Evolutionary conservation across 37 sponge, comb jelly and placozoan species (phyloP).

Genomic region (Halisarca cf. caerulea): DNA sequence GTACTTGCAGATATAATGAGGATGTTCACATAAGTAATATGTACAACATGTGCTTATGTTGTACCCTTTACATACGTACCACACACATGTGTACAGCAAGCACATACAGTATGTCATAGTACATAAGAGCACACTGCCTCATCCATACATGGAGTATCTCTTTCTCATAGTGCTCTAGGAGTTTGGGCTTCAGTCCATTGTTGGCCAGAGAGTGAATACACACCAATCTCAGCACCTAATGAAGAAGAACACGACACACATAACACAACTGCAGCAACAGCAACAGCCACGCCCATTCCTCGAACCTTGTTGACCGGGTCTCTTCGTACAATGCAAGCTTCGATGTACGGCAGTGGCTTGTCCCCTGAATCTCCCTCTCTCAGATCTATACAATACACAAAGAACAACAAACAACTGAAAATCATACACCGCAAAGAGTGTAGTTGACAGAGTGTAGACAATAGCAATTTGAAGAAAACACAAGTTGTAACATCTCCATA

Average conservation of each 20-base stretch:
- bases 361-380: constrained; percentile 10
- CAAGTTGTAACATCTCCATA: too few species aligned
- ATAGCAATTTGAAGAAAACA: neutral
- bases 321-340: neutral
- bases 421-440: too few species aligned
- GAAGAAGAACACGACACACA: neutral
- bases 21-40: too few species aligned
- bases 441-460: neutral
- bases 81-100: too few species aligned
- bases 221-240: constrained; percentile 84
- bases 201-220: constrained; percentile 90
- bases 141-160: constrained; percentile 86
- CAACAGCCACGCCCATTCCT: too few species aligned
- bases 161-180: constrained; percentile 85
- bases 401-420: too few species aligned
- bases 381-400: neutral
- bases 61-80: too few species aligned
- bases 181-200: constrained; percentile 86
- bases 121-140: neutral
- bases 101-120: too few species aligned
- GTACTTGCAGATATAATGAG: too few species aligned
- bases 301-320: neutral
- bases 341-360: constrained; percentile 21
- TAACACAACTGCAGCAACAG: too few species aligned
- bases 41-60: too few species aligned